Evolutionary conservation across 2,113 vertebrate genomes (phyloP).

Genomic region (Herpetotheres cachinnans): DNA sequence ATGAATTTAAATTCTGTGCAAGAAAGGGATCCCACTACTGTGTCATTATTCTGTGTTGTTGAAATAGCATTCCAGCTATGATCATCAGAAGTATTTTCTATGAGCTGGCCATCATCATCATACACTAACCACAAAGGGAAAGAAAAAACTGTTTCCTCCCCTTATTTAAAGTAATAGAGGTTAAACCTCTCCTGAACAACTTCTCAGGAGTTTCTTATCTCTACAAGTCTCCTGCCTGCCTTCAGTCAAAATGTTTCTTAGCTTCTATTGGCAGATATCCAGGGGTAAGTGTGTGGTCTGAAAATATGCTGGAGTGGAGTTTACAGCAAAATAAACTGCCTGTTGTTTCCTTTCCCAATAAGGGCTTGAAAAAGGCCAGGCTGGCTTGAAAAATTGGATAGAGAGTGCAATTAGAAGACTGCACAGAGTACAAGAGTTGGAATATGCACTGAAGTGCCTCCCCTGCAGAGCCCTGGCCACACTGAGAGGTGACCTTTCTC

Average conservation of each 20-base stretch:
- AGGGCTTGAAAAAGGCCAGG: background rate
- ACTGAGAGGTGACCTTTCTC: background rate
- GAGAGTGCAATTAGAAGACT: background rate
- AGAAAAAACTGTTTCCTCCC: background rate
- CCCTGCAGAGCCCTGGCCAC: background rate
- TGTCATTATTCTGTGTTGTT: background rate
- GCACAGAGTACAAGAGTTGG: background rate
- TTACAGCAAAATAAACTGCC: background rate
- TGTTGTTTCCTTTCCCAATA: constrained; percentile 16
- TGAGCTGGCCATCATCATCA: background rate
- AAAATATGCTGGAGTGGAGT: background rate
- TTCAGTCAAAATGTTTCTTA: background rate
- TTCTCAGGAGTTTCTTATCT: background rate
- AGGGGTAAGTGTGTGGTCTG: constrained; percentile 14
- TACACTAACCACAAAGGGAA: background rate
- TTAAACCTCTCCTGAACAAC: background rate
- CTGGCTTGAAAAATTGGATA: background rate
- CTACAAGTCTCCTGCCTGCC: background rate
- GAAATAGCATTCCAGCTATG: background rate
- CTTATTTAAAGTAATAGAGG: background rate
- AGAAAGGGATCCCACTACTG: background rate
- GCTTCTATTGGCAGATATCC: background rate
- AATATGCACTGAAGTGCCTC: background rate
- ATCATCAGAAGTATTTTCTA: background rate
- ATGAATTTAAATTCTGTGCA: background rate